phyloP scores from a whole-genome alignment of 2,888 invertebrate genomes.

The Harpagoxenus sublaevis region DNA sequence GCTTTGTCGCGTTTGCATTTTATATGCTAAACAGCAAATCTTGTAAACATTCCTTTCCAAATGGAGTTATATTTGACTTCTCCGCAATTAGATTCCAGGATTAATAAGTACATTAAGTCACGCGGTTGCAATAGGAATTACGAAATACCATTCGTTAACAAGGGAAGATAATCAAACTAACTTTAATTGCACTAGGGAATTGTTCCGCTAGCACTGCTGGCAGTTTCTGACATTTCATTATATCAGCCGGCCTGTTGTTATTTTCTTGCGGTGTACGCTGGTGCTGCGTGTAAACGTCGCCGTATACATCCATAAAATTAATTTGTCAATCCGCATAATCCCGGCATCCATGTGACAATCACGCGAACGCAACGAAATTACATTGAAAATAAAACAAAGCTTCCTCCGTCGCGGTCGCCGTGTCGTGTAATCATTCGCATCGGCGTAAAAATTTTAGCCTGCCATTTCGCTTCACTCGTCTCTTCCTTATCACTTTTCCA shows the following conservation, averaged over 20 bases:
- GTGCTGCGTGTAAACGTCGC: background rate
- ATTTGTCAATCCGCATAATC: constrained; percentile 20
- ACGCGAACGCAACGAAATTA: background rate
- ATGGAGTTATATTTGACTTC: background rate
- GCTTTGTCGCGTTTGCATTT: background rate
- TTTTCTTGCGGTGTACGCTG: constrained; percentile 1
- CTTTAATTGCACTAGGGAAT: constrained; percentile 36
- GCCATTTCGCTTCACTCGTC: constrained; percentile 1
- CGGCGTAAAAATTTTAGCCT: constrained; percentile 4
- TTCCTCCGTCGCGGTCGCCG: background rate
- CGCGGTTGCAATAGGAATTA: constrained; percentile 3
- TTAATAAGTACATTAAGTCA: constrained; percentile 21
- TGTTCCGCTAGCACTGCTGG: background rate
- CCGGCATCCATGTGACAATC: background rate
- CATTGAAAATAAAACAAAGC: constrained; percentile 9
- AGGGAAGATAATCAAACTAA: constrained; percentile 29
- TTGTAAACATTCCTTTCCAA: constrained; percentile 3
- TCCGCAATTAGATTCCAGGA: constrained; percentile 20
- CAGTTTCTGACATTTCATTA: constrained; percentile 38
- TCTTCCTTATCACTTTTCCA: background rate
- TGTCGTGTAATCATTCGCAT: background rate
- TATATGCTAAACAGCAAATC: constrained; percentile 3
- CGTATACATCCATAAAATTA: constrained; percentile 22
- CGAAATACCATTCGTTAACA: constrained; percentile 25
- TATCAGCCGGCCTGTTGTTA: background rate